These are phyloP conservation scores for Drosophila mimetica DNA, from an alignment of 2,888 invertebrate species.

Conservation along the genomic window DNA sequence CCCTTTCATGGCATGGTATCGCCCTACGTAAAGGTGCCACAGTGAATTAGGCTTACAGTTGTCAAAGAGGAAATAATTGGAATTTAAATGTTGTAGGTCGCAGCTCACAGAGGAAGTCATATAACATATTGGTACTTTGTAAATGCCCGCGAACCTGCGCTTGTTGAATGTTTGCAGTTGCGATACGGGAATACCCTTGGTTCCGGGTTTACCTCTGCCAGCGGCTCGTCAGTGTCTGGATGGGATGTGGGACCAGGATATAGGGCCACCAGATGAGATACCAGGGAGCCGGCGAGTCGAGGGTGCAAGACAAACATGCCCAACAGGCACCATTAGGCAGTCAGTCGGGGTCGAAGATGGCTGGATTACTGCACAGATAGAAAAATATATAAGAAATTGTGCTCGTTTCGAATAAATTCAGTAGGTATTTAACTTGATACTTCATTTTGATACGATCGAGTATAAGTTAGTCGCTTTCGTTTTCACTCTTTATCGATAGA, in stretches of 20 bases:
- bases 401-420: no score
- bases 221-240: constrained; percentile 37
- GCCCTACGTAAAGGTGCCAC: constrained; percentile 28
- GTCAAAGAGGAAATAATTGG: constrained; percentile 48
- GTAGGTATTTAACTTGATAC: no score
- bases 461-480: no score
- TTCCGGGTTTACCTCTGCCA: constrained; percentile 2
- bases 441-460: no score
- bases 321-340: constrained; percentile 55
- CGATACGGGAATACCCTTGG: background rate
- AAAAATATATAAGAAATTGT: no score
- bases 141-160: background rate
- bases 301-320: constrained; percentile 41
- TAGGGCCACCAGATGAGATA: background rate
- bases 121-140: background rate
- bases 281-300: background rate
- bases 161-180: constrained; percentile 16
- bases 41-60: constrained; percentile 45
- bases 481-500: no score
- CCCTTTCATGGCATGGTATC: no score
- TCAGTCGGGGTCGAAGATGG: constrained; percentile 21
- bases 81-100: constrained; percentile 49
- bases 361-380: background rate
- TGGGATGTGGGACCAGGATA: background rate
- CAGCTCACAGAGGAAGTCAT: background rate